Base-by-base conservation (phyloP, 2,888 invertebrate species). In the Ctenicera cuprea region DNA sequence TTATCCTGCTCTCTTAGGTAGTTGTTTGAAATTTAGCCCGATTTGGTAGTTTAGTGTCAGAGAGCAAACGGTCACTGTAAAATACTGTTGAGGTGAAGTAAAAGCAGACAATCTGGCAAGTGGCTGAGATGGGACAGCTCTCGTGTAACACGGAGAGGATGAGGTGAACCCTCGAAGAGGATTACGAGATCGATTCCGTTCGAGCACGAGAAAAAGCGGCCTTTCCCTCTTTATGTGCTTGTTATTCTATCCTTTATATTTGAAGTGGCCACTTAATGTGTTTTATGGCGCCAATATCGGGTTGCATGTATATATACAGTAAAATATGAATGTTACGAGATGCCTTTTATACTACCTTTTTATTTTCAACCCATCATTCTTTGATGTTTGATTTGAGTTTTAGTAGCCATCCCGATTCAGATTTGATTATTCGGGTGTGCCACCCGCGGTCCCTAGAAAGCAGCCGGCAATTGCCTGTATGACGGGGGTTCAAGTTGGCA, bases 181-280 rank as follows among this genome's bases (percentile, higher is more conserved):
- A 85, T 84, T 84, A 85, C 82, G 76, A 82, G 82, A 85, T 85
- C 85, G 85, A 85, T 85, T 85, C 80, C 80, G 80, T 82, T 82
- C 83, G 81, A 82, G 81, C 81, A 81, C 81, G 80, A 77, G 81
- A 80, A 80, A 80, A 80, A 78, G 78, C 81, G 78, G 75, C 77
- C 79, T 77, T 78, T 82, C 80, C 81, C 84, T 81, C 81, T 85
- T 85, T 84, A 85, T 84, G 84, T 83, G 83, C 83, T 84, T 85
- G 85, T 85, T 85, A 85, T 85, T 85, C 83, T 83, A 84, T 84
- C 84, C 84, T 83, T 85, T 84, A 85, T 85, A 84, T 83, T 84
- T 83, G 82, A 83, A 84, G 84, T 85, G 84, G 85, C 85, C 85
- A 84, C 83, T 85, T 85, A 85, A 84, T 84, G 83, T 84, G 81